Percentiles rank a stretch among this genome's conserved stretches.
Conservation (phyloP, 2,888 invertebrate genomes). For the Synanthedon myopaeformis region DNA sequence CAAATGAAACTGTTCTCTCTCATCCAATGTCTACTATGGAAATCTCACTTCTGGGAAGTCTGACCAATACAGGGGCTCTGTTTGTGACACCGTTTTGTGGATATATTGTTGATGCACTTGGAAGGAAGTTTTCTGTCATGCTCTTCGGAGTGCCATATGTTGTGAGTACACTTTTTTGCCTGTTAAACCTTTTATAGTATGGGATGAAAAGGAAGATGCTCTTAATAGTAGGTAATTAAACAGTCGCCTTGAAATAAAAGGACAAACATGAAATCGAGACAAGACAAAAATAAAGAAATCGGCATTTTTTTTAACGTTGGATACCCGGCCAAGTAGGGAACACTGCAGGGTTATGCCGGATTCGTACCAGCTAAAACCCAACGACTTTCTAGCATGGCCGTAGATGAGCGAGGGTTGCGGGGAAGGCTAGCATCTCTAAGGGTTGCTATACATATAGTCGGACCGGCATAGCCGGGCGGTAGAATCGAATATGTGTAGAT, state of each 20-base stretch:
- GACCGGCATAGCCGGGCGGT: no score
- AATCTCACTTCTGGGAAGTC: slow-evolving; percentile 6
- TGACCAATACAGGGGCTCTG: slow-evolving; percentile 9
- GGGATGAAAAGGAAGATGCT: neutral
- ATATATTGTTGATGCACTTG: slow-evolving; percentile 5
- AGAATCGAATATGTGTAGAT: no score
- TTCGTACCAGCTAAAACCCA: no score
- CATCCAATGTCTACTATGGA: slow-evolving; percentile 7
- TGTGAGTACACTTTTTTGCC: slow-evolving; percentile 3
- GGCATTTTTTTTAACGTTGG: no score
- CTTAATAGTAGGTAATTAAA: neutral
- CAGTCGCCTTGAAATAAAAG: neutral
- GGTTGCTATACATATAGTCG: no score
- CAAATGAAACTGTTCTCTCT: slow-evolving; percentile 7
- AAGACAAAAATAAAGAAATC: no score
- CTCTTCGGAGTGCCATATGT: slow-evolving; percentile 10
- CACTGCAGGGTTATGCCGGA: no score
- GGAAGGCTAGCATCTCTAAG: no score
- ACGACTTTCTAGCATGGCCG: no score
- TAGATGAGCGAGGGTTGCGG: no score
- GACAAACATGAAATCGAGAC: neutral
- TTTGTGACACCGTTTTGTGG: slow-evolving; percentile 9
- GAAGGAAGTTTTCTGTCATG: slow-evolving; percentile 9
- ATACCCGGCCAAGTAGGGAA: no score
- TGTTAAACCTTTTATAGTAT: neutral